A percentile compares a stretch with the other conserved stretches of the same genome.
phyloP scores from a whole-genome alignment of 2,113 vertebrate species.

The Mugil cephalus region DNA sequence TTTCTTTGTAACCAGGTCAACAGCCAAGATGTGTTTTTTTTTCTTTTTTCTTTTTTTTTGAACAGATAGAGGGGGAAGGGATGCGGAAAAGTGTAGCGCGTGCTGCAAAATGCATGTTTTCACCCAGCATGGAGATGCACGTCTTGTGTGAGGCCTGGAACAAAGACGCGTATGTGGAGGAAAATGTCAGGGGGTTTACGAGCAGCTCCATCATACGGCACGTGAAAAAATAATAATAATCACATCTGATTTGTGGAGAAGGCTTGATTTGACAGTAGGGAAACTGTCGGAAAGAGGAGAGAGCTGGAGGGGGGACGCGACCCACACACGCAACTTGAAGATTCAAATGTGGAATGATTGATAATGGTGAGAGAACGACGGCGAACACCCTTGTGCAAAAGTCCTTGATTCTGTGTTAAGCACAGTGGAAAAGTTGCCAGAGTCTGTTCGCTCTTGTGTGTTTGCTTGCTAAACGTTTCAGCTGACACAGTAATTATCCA shows the following conservation, averaged over 20 bases:
- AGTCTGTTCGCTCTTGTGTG: conserved; percentile 23
- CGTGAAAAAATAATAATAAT: neutral
- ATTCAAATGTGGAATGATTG: conserved; percentile 8
- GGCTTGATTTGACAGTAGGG: conserved; percentile 4
- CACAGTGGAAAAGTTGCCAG: conserved; percentile 15
- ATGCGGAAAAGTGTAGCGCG: conserved; percentile 7
- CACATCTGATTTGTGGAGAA: conserved; percentile 22
- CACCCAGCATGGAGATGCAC: neutral
- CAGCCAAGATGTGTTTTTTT: conserved; percentile 30
- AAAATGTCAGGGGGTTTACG: conserved; percentile 12
- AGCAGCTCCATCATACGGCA: conserved; percentile 16
- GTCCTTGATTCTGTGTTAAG: neutral
- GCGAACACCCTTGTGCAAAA: too few species aligned
- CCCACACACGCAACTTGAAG: conserved; percentile 6
- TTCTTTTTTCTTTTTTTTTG: neutral
- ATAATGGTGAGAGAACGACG: conserved; percentile 1
- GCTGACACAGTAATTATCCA: conserved; percentile 67
- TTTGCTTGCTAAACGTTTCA: conserved; percentile 60
- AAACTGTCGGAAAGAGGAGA: neutral
- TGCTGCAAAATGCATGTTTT: conserved; percentile 30
- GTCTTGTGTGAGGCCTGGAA: neutral
- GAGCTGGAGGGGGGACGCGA: neutral
- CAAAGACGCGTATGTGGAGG: conserved; percentile 10
- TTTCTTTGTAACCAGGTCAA: conserved; percentile 72
- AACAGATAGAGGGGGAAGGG: conserved; percentile 20